A percentile compares a stretch with the other conserved stretches of the same genome.
phyloP scores from a whole-genome alignment of 30 jellyfish, hydroid and myxozoan genomes.

The Turritopsis rubra region DNA sequence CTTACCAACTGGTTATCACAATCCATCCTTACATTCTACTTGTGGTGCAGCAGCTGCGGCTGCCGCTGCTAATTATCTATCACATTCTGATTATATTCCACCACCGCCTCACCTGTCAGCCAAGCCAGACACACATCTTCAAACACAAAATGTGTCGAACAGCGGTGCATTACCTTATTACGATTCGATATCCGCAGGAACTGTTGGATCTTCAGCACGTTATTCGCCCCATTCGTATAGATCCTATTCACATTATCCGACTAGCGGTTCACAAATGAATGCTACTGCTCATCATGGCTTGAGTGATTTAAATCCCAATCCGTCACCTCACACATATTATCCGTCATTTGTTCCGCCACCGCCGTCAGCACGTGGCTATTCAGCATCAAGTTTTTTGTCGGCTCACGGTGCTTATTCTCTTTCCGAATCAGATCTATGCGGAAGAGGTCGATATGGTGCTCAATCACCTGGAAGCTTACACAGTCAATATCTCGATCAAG shows the following conservation, averaged over 20 bases:
- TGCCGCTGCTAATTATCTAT: conserved; percentile 17
- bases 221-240: conserved; percentile 89
- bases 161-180: conserved; percentile 66
- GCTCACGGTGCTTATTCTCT: conserved; percentile 69
- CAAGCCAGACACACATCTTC: conserved; percentile 80
- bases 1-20: conserved; percentile 40
- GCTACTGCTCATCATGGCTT: conserved; percentile 75
- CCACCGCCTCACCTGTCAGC: conserved; percentile 82
- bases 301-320: conserved; percentile 66
- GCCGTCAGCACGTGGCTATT: conserved; percentile 54
- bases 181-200: conserved; percentile 56
- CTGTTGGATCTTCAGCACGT: conserved; percentile 42
- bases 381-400: conserved; percentile 47
- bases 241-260: conserved; percentile 57
- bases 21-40: conserved; percentile 74
- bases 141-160: conserved; percentile 52
- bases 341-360: conserved; percentile 96
- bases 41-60: conserved; percentile 58
- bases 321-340: conserved; percentile 66
- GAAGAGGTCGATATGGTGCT: conserved; percentile 82
- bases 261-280: conserved; percentile 50
- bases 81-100: conserved; percentile 56
- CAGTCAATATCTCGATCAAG: conserved; percentile 79
- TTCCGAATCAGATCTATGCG: conserved; percentile 61
- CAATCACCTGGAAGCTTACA: conserved; percentile 74